These are phyloP conservation scores for Lypha dubia DNA, from an alignment of 2,888 invertebrate species.

Conservation along the genomic window DNA sequence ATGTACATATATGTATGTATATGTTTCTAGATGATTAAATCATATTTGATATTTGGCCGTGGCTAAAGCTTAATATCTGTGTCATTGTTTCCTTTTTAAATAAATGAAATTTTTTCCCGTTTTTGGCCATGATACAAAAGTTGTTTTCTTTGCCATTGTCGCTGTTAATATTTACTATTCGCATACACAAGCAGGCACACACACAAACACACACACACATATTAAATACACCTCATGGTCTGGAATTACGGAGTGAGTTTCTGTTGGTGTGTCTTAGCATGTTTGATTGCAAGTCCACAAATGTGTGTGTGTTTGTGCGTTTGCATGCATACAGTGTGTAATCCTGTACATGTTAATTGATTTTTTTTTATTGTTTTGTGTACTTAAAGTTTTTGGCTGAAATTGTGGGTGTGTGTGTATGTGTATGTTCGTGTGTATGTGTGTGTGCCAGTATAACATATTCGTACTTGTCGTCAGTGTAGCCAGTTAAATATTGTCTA, in stretches of 20 bases:
- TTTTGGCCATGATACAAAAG: slow-evolving; percentile 39
- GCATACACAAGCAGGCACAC: neutral
- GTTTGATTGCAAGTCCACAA: neutral
- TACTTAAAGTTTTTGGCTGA: slow-evolving; percentile 6
- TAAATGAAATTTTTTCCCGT: neutral
- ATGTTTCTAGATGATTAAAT: slow-evolving; percentile 28
- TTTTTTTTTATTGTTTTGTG: slow-evolving; percentile 29
- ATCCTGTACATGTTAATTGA: slow-evolving; percentile 13
- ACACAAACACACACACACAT: neutral
- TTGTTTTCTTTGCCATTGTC: slow-evolving; percentile 17
- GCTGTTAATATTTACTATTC: slow-evolving; percentile 21
- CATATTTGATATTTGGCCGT: slow-evolving; percentile 52
- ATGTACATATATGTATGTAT: neutral
- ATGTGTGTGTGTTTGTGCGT: neutral
- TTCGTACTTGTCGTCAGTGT: no score
- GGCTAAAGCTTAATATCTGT: slow-evolving; percentile 54
- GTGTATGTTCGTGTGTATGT: neutral
- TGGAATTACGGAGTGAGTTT: slow-evolving; percentile 18
- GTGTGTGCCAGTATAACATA: neutral
- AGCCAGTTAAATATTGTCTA: no score
- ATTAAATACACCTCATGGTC: slow-evolving; percentile 3
- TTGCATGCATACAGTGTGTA: neutral
- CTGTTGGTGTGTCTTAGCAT: no score
- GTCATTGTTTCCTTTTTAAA: slow-evolving; percentile 38
- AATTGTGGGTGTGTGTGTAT: neutral